A percentile compares a stretch with the other conserved stretches of the same genome.
phyloP scores from a whole-genome alignment of 2,888 invertebrate species.

The Himalopsyche japonica region DNA sequence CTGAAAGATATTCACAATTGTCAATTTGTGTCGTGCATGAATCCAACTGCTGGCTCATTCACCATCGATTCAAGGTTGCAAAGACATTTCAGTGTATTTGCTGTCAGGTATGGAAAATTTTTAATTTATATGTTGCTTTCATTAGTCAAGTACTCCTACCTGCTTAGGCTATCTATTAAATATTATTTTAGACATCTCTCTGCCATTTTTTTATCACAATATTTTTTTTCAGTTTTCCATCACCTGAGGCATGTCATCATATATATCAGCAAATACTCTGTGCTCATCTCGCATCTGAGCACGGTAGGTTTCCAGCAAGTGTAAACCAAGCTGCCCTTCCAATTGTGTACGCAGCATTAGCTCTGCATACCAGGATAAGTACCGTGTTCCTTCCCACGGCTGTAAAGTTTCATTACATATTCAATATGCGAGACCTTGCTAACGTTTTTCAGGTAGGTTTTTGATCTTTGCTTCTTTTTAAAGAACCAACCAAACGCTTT shows the following conservation, averaged over 20 bases:
- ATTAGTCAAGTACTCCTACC: too few relatives aligned
- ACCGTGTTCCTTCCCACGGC: conserved; percentile 88
- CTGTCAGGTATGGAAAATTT: conserved; percentile 70
- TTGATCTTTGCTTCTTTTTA: too few relatives aligned
- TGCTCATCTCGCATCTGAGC: conserved; percentile 71
- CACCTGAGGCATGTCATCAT: conserved; percentile 75
- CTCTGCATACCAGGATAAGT: conserved; percentile 75
- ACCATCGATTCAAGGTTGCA: conserved; percentile 90
- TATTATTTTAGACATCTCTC: background rate
- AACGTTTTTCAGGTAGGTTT: conserved; percentile 85
- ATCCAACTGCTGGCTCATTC: conserved; percentile 94
- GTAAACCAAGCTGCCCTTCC: conserved; percentile 64
- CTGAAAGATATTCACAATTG: conserved; percentile 91
- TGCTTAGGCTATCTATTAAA: too few relatives aligned
- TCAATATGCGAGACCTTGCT: conserved; percentile 89
- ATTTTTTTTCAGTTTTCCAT: conserved; percentile 71
- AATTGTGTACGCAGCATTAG: conserved; percentile 73
- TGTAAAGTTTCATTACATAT: conserved; percentile 92
- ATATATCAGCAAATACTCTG: conserved; percentile 84
- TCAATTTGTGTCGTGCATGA: conserved; percentile 95
- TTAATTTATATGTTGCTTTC: too few relatives aligned
- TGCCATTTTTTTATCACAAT: background rate
- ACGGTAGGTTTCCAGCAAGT: conserved; percentile 66
- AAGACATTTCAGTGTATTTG: conserved; percentile 84
- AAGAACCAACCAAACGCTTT: too few relatives aligned